phyloP scores from a whole-genome alignment of 2,113 vertebrate species.

The Paramormyrops kingsleyae region DNA sequence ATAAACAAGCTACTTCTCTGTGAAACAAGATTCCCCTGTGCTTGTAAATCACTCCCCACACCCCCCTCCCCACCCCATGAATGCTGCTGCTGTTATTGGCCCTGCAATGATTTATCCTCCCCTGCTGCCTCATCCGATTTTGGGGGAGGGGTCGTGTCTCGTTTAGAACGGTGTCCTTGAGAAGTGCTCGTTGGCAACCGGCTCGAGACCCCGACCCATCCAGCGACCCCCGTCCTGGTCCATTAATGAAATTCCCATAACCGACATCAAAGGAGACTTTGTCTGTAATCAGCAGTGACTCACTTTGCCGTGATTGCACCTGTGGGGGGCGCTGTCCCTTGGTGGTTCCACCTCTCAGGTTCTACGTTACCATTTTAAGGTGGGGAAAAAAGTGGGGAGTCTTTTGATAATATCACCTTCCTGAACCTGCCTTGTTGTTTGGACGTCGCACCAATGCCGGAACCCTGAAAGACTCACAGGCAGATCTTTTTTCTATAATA shows the following conservation, averaged over 20 bases:
- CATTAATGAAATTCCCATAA: constrained; percentile 21
- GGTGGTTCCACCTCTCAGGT: neutral
- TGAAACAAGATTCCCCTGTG: neutral
- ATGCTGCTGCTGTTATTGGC: neutral
- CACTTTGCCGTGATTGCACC: neutral
- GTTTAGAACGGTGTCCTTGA: neutral
- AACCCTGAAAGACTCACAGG: neutral
- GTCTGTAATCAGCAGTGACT: constrained; percentile 19
- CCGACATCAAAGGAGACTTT: constrained; percentile 28
- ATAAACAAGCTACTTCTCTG: neutral
- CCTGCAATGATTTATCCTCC: neutral
- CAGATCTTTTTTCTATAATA: neutral
- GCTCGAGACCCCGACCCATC: constrained; percentile 11
- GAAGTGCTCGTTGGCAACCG: constrained; percentile 11
- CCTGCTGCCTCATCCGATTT: neutral
- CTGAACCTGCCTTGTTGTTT: neutral
- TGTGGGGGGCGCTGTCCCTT: neutral
- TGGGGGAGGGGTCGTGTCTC: neutral
- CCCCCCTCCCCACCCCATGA: neutral
- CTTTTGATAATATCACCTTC: neutral
- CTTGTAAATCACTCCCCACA: neutral
- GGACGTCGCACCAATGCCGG: neutral
- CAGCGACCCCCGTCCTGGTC: constrained; percentile 4
- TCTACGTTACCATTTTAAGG: neutral
- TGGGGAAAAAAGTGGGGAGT: neutral